These are phyloP conservation scores for Xiphorhynchus elegans DNA, from an alignment of 2,113 vertebrate genomes.

Conservation along the genomic window DNA sequence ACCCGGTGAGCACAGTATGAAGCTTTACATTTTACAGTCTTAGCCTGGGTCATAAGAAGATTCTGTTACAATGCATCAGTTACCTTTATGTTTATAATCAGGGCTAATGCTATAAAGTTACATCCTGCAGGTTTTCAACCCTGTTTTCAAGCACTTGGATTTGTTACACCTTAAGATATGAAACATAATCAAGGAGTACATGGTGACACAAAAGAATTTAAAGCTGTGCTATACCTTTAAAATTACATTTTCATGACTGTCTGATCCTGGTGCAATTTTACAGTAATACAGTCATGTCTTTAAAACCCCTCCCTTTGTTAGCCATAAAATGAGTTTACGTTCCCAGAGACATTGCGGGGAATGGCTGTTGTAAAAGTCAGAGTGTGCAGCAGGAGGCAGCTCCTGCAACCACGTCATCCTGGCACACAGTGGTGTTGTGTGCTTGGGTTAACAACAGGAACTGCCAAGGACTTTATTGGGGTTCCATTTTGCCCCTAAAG, in stretches of 20 bases:
- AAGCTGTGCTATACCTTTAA: background rate
- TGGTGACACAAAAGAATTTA: background rate
- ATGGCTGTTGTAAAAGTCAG: background rate
- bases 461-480: background rate
- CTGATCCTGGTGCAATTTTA: background rate
- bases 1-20: background rate
- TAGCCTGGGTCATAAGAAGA: background rate
- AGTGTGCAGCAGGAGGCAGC: background rate
- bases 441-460: background rate
- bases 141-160: background rate
- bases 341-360: background rate
- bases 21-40: slow-evolving; percentile 44
- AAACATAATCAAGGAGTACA: background rate
- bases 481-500: background rate
- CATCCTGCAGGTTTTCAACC: slow-evolving; percentile 31
- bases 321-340: slow-evolving; percentile 8
- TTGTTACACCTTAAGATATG: background rate
- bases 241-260: background rate
- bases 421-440: background rate
- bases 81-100: slow-evolving; percentile 65
- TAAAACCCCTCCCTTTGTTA: background rate
- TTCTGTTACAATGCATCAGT: slow-evolving; percentile 33
- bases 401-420: background rate
- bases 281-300: background rate
- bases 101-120: slow-evolving; percentile 41